Percentiles rank a stretch among this genome's conserved stretches.
Conservation (phyloP, 2,797 vertebrate genomes). For the Enteromius afrohamiltoni region DNA sequence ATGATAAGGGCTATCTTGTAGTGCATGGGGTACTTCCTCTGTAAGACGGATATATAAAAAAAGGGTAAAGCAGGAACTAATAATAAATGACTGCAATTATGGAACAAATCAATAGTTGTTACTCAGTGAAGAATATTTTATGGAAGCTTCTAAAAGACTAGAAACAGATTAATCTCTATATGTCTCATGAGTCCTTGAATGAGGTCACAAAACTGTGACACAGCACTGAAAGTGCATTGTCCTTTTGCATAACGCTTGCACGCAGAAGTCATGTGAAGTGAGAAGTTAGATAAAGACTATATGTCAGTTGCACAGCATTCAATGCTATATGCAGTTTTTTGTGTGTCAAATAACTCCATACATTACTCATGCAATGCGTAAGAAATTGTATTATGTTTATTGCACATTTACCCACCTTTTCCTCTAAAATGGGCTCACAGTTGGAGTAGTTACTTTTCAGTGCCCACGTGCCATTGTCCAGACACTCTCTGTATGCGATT, state of each 20-base stretch:
- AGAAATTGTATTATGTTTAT: too few species aligned
- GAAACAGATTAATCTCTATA: background rate
- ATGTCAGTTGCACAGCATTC: background rate
- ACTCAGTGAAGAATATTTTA: slow-evolving; percentile 8
- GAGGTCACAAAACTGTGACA: background rate
- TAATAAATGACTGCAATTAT: background rate
- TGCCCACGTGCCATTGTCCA: slow-evolving; percentile 96
- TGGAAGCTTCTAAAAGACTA: background rate
- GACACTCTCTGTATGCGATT: slow-evolving; percentile 92
- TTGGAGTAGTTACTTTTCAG: slow-evolving; percentile 94
- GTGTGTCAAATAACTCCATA: background rate
- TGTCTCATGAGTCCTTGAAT: slow-evolving; percentile 17
- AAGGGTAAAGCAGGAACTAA: too few species aligned
- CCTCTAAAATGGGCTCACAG: slow-evolving; percentile 93
- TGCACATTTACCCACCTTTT: slow-evolving; percentile 83
- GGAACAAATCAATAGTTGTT: slow-evolving; percentile 10
- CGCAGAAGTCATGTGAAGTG: background rate
- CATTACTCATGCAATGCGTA: too few species aligned
- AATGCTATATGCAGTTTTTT: background rate
- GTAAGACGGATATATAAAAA: slow-evolving; percentile 46
- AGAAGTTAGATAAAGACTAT: background rate
- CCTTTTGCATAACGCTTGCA: slow-evolving; percentile 6
- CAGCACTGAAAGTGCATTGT: background rate
- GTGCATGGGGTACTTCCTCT: slow-evolving; percentile 94
- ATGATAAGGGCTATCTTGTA: slow-evolving; percentile 94